Evolutionary conservation across 2,888 invertebrate species (phyloP).

Genomic region (Stegophylla sp.): DNA sequence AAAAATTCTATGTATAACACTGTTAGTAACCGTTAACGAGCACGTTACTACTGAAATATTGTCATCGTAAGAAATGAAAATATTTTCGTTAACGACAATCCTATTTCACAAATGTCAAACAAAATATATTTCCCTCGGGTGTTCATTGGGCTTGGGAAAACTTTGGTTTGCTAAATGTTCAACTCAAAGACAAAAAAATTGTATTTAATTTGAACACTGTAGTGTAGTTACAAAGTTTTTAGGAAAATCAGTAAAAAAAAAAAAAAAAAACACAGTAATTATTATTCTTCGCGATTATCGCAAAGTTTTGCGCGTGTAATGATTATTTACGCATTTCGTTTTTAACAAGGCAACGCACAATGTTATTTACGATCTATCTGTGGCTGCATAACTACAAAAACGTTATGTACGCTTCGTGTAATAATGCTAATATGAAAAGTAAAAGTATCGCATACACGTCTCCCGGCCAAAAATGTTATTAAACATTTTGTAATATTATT

Average conservation of each 20-base stretch:
- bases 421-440: neutral
- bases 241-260: neutral
- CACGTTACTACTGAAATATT: no score
- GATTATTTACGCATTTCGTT: neutral
- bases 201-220: slow-evolving; percentile 4
- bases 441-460: no score
- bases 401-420: neutral
- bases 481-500: no score
- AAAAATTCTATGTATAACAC: no score
- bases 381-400: no score
- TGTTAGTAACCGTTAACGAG: no score
- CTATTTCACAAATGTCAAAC: slow-evolving; percentile 21
- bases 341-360: neutral
- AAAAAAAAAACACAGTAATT: neutral
- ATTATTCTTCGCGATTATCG: neutral
- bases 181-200: slow-evolving; percentile 6
- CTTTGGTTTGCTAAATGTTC: slow-evolving; percentile 19
- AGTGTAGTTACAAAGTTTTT: slow-evolving; percentile 31
- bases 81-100: slow-evolving; percentile 11
- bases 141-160: neutral
- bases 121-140: slow-evolving; percentile 37
- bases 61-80: no score
- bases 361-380: neutral
- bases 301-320: neutral
- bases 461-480: no score